Conservation (phyloP, 2,888 invertebrate species). For the Ashinkailepas kermadecensis region DNA sequence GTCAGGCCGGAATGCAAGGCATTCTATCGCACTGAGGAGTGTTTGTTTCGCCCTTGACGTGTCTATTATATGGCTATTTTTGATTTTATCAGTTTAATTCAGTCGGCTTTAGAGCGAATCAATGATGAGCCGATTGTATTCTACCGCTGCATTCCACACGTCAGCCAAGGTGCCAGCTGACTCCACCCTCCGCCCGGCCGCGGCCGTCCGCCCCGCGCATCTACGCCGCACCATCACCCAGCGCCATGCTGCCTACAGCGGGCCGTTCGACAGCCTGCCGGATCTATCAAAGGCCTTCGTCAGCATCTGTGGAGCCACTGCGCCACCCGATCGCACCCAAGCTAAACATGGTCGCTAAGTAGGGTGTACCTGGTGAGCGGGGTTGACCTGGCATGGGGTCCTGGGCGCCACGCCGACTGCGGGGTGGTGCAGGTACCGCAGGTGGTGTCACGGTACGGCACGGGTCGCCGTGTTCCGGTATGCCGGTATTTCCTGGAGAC, state of each 20-base stretch:
- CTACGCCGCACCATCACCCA: background rate
- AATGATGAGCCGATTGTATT: slow-evolving; percentile 18
- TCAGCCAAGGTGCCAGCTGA: background rate
- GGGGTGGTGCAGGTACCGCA: no score
- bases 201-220: background rate
- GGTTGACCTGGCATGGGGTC: no score
- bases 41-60: slow-evolving; percentile 23
- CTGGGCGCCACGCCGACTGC: no score
- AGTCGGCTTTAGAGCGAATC: slow-evolving; percentile 15
- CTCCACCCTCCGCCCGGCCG: background rate
- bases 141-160: background rate
- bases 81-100: slow-evolving; percentile 20
- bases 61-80: slow-evolving; percentile 20
- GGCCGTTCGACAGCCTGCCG: background rate
- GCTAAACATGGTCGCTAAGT: no score
- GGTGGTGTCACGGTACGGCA: no score
- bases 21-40: slow-evolving; percentile 12
- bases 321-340: no score
- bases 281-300: background rate
- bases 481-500: slow-evolving; percentile 3
- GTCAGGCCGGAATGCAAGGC: slow-evolving; percentile 11
- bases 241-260: background rate
- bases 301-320: background rate
- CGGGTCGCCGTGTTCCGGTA: background rate
- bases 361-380: no score